Base-by-base conservation (phyloP, 2,797 vertebrate genomes). In the Microchirus variegatus region DNA sequence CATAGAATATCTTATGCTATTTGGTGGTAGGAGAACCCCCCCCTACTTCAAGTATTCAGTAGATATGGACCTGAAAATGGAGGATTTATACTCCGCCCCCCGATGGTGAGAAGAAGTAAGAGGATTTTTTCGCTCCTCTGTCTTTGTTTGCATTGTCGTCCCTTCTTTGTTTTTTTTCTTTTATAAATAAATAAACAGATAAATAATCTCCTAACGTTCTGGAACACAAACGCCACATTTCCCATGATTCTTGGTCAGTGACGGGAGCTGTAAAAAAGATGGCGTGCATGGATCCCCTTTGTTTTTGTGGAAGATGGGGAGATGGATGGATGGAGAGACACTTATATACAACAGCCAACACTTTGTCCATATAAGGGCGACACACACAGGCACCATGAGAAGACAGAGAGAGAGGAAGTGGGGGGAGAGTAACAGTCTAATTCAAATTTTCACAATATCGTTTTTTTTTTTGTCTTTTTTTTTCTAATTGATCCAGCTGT, bases 31-130 rank as follows among this genome's bases (percentile, higher is more conserved):
- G 91, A 92, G 92, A 92, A 90, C 90, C 65, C 66, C 65, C 66
- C 82, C 92, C 93, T 95, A 95, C 92, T 98, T 99, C 96, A 98
- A 98, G 96, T 98, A 97, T 96, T 95, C 91, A 88, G 93, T 82
- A 93, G 93, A 91, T 95, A 95, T 95, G 91, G 89, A 95, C 95
- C 95, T 95, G 95, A 95, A 93, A 92, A 90, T 82, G 89, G 92
- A 94, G 94, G 93, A 94, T 90, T 89, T 66, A 58, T 80, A 89
- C 49, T 73, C 84, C 75, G 64, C 73, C 90, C 82, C 85, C 87
- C 84, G 90, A 92, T 92, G 92, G 90, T 92, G 90, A n/a, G n/a
- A n/a, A n/a, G n/a, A 92, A 89, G 88, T 87, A 80, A 81, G 60
- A 90, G 85, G 85, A 86, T 83, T 79, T 83, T 79, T 81, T 75